Base-by-base conservation (phyloP, 2,888 invertebrate genomes). In the Zygothrica quintamaculata region DNA sequence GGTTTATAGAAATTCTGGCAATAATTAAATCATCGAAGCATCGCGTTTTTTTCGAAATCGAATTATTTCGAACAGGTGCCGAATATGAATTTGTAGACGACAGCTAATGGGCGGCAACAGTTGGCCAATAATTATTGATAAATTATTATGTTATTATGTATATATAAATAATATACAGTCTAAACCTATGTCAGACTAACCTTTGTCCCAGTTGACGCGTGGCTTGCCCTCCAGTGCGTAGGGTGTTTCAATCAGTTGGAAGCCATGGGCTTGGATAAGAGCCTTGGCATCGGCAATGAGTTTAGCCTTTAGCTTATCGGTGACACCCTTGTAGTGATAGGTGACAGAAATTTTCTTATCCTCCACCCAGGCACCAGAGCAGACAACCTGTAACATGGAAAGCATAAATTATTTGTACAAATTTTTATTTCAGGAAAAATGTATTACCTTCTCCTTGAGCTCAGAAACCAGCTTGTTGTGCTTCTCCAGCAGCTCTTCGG, bases 191-290 rank as follows among this genome's bases (percentile, higher is more conserved):
- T n/a, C 8, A 11, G 3, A 87, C 89, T 88, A 48, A 91, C 94
- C 95, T 90, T 95, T 95, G 89, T 95, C 94, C 95, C 95, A 96
- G 84, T 94, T 93, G 13, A 95, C 95, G 26, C 95, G 95, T 44
- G 95, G 95, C 84, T 94, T 95, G 9, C 95, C 95, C 89, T 96
- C 95, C 57, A 95, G 92, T 16, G 95, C 95, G 74, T 94, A 94
- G 81, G 95, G 94, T 0, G 95, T 94, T 71, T 93, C 92, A 43
- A 93, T 94, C 12, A 94, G 93, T 78, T 93, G 92, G 90, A 95
- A 95, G 31, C 95, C 94, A 31, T 93, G 93, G 18, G 92, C 91
- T 88, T 93, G 93, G 74, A 95, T 95, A 70, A 95, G 90, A 66
- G 92, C 92, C 86, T 92, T 93, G 1, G 95, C 95, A 75, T 93